phyloP scores from a whole-genome alignment of 2,113 vertebrate species.

The Sinosuthora webbiana region DNA sequence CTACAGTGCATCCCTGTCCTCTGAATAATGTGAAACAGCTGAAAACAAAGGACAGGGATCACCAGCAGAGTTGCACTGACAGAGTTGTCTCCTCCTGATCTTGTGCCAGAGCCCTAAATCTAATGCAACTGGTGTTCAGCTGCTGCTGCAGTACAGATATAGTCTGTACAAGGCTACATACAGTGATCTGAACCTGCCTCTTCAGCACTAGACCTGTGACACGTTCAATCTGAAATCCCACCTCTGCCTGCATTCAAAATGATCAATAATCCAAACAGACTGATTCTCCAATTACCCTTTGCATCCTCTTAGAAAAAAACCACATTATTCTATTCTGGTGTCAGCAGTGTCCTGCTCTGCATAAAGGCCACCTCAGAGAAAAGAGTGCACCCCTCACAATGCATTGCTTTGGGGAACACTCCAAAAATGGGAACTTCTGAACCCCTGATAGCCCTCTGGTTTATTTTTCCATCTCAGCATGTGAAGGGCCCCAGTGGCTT shows the following conservation, averaged over 20 bases:
- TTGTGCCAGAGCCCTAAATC: neutral
- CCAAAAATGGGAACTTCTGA: neutral
- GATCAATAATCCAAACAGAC: neutral
- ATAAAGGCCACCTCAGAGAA: neutral
- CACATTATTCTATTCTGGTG: accelerated
- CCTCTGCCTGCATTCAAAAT: neutral
- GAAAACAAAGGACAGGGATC: neutral
- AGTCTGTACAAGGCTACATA: neutral
- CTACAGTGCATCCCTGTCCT: neutral
- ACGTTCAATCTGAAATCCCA: neutral
- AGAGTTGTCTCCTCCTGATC: neutral
- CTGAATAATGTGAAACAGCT: neutral
- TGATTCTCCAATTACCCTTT: neutral
- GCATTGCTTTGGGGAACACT: neutral
- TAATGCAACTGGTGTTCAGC: neutral
- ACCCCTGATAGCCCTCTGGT: neutral
- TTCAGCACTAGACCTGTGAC: neutral
- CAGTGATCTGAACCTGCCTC: neutral
- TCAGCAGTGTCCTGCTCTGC: neutral
- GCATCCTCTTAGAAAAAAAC: too few species aligned
- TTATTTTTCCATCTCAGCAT: neutral
- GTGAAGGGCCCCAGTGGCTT: neutral
- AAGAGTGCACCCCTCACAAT: neutral
- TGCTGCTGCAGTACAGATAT: neutral
- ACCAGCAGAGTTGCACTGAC: neutral